Evolutionary conservation across 2,797 vertebrate genomes (phyloP).

Genomic region (Betta splendens): DNA sequence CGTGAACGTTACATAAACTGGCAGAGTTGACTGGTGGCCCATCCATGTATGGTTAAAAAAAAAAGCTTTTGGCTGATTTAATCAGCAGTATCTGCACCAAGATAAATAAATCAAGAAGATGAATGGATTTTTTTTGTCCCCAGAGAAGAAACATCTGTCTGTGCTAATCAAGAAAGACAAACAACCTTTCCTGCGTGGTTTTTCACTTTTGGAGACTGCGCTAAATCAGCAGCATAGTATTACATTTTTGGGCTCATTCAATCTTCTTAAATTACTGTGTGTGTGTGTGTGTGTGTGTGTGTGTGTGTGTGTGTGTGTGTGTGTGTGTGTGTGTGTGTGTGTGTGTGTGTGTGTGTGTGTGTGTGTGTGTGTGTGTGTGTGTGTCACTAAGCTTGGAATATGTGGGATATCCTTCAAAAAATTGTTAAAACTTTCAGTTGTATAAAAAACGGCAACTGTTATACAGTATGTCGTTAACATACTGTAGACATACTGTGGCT

Average conservation of each 20-base stretch:
- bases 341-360: not conserved
- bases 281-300: not conserved
- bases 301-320: not conserved
- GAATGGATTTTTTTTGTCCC: conserved; percentile 43
- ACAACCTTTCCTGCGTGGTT: conserved; percentile 42
- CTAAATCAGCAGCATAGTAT: conserved; percentile 48
- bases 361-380: not conserved
- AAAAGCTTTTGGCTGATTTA: conserved; percentile 59
- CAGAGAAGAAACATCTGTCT: conserved; percentile 71
- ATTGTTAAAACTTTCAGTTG: not conserved
- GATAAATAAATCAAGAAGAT: conserved; percentile 67
- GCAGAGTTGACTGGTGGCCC: conserved; percentile 36
- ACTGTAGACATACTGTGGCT: too few species aligned
- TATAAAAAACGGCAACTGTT: not conserved
- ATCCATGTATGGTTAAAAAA: conserved; percentile 55
- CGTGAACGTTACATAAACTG: conserved; percentile 49
- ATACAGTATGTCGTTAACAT: too few species aligned
- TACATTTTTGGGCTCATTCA: conserved; percentile 38
- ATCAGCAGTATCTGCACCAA: conserved; percentile 41
- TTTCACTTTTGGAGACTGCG: conserved; percentile 38
- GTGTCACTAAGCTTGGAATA: not conserved
- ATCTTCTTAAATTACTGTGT: conserved; percentile 18
- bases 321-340: not conserved
- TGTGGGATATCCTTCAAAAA: not conserved
- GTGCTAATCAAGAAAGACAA: conserved; percentile 70